These are phyloP conservation scores for Sebastes itinus DNA, from an alignment of 2,797 vertebrate genomes.

Conservation along the genomic window DNA sequence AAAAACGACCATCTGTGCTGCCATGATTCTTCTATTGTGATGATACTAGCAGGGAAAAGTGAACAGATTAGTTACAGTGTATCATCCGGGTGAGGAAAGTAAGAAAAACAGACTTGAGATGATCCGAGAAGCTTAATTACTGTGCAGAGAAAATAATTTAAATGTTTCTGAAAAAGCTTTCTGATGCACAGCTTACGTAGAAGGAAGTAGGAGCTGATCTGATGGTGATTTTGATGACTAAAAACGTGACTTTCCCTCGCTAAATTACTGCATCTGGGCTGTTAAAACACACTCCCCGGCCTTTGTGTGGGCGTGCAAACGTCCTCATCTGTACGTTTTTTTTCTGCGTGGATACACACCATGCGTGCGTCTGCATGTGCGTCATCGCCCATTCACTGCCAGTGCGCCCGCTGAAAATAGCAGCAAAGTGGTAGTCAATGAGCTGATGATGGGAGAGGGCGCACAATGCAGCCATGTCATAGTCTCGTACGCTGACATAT, in stretches of 20 bases:
- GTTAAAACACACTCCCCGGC: background rate
- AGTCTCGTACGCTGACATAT: constrained; percentile 51
- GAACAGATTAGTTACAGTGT: constrained; percentile 8
- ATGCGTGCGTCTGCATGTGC: constrained; percentile 40
- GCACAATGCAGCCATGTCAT: constrained; percentile 66
- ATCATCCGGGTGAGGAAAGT: background rate
- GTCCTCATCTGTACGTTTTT: constrained; percentile 8
- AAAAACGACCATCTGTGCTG: constrained; percentile 67
- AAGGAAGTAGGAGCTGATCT: background rate
- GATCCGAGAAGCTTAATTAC: constrained; percentile 5
- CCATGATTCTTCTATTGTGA: constrained; percentile 44
- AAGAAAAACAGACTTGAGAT: background rate
- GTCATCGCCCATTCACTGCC: constrained; percentile 64
- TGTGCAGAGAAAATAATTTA: background rate
- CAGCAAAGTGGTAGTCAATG: constrained; percentile 41
- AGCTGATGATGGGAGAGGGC: constrained; percentile 59
- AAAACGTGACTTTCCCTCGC: background rate
- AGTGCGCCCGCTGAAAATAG: constrained; percentile 56
- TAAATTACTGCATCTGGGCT: constrained; percentile 2
- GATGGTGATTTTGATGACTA: background rate
- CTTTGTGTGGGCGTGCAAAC: constrained; percentile 21
- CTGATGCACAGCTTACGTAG: background rate
- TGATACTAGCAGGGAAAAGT: constrained; percentile 16
- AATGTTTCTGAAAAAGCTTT: background rate
- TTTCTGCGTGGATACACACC: constrained; percentile 4